phyloP scores from a whole-genome alignment of 2,888 invertebrate genomes.

The Tachystola acroxantha region DNA sequence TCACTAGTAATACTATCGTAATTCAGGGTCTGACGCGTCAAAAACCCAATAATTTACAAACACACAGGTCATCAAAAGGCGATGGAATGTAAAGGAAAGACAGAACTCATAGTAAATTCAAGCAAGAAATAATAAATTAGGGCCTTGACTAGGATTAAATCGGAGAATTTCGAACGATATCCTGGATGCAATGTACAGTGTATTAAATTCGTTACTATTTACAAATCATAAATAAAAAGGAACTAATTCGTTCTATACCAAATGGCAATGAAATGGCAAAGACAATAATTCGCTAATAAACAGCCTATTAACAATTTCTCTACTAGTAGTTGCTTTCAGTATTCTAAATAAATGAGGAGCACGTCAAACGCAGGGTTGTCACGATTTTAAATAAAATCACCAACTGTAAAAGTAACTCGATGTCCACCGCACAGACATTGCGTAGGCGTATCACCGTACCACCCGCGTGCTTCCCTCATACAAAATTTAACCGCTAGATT shows the following conservation, averaged over 20 bases:
- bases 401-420: neutral
- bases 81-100: slow-evolving; percentile 52
- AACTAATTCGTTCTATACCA: slow-evolving; percentile 73
- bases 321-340: slow-evolving; percentile 27
- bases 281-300: slow-evolving; percentile 52
- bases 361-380: neutral
- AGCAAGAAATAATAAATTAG: slow-evolving; percentile 64
- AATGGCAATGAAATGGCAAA: slow-evolving; percentile 77
- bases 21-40: slow-evolving; percentile 21
- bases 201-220: slow-evolving; percentile 72
- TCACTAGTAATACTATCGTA: neutral
- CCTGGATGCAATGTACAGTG: slow-evolving; percentile 52
- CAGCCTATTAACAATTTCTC: slow-evolving; percentile 53
- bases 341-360: slow-evolving; percentile 31
- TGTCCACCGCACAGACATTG: neutral
- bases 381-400: neutral
- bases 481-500: too few species aligned
- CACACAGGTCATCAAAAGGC: slow-evolving; percentile 37
- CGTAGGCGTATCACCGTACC: neutral
- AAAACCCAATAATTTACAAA: slow-evolving; percentile 53
- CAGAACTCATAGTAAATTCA: slow-evolving; percentile 38
- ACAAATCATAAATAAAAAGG: slow-evolving; percentile 53
- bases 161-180: slow-evolving; percentile 66
- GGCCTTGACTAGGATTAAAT: slow-evolving; percentile 74
- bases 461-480: too few species aligned